Evolutionary conservation across 1,140 invertebrate species (phyloP), one percentile per base, ranked within the genome.

Genomic region (Eriosoma lanigerum): DNA sequence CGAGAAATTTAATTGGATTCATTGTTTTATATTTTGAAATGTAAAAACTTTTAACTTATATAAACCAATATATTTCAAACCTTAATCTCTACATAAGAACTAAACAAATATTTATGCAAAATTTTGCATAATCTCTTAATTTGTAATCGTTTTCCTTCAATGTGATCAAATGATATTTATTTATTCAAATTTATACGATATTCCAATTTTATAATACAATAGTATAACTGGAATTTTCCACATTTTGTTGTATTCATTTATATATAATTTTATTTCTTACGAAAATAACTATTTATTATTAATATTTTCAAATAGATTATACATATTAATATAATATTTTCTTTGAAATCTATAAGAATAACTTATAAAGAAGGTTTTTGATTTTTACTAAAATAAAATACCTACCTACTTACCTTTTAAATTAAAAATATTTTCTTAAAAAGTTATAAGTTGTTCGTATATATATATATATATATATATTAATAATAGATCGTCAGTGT

Each of bases 51-150:
- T 12, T 9, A 52, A 72, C 8, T n/a, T 52, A 72, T 50, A 52
- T 52, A 19, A 72, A 19, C 4, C 26, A 52, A 72, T 50, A 72
- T 50, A n/a, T 70, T 50, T 52, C 26, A 72, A 72, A 52, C 24
- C 26, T 10, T 52, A 72, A 29, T 29, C 44, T 68, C 13, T 68
- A 19, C n/a, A 72, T 29, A 72, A 72, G 26, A 50, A 52, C 46
- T 72, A 24, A 29, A 29, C 68, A n/a, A 19, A 72, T 32, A 72
- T 72, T 72, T 72, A 72, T 72, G 68, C 68, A 32, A 17, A 72
- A 24, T 72, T 72, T 72, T 29, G 68, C 68, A 72, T 72, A 72
- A 72, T 72, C 29, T 72, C 68, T 72, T 72, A 72, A 72, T 72
- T 72, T 72, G 68, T 72, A 72, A 72, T 72, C 68, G 46, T 72